Evolutionary conservation across 2,888 invertebrate species (phyloP).

Genomic region (Habroteleia sp.): DNA sequence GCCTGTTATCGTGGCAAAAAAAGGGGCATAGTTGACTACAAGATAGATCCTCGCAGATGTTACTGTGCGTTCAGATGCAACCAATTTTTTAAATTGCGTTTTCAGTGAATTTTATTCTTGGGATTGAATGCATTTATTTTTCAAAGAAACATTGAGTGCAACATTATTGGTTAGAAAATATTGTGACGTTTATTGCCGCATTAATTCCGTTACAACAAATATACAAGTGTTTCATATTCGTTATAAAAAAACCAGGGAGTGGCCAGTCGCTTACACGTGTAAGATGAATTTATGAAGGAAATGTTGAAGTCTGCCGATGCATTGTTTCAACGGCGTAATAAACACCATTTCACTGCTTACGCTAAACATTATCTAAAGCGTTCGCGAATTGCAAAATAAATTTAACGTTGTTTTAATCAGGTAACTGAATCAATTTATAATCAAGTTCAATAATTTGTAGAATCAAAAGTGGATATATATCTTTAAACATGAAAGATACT

Average conservation of each 20-base stretch:
- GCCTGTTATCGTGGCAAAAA: slow-evolving; percentile 31
- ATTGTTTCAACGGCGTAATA: slow-evolving; percentile 2
- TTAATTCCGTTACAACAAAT: slow-evolving; percentile 8
- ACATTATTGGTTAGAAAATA: too few species aligned
- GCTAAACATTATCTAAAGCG: too few species aligned
- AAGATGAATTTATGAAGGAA: slow-evolving; percentile 31
- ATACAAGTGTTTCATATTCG: slow-evolving; percentile 6
- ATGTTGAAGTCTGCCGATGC: slow-evolving; percentile 16
- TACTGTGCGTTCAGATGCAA: background rate
- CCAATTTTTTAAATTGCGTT: background rate
- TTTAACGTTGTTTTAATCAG: too few species aligned
- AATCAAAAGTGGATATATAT: too few species aligned
- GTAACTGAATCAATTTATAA: too few species aligned
- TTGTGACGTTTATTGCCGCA: background rate
- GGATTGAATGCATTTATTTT: background rate
- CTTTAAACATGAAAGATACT: too few species aligned
- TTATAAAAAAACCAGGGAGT: slow-evolving; percentile 19
- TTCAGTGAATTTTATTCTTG: background rate
- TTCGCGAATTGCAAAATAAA: too few species aligned
- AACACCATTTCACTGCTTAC: background rate
- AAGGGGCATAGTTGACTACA: slow-evolving; percentile 6
- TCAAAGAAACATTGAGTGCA: background rate
- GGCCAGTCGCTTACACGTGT: slow-evolving; percentile 33
- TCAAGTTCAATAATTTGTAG: too few species aligned
- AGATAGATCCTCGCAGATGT: background rate